Base-by-base conservation (phyloP, 2,888 invertebrate species). In the Leptinotarsa juncta region DNA sequence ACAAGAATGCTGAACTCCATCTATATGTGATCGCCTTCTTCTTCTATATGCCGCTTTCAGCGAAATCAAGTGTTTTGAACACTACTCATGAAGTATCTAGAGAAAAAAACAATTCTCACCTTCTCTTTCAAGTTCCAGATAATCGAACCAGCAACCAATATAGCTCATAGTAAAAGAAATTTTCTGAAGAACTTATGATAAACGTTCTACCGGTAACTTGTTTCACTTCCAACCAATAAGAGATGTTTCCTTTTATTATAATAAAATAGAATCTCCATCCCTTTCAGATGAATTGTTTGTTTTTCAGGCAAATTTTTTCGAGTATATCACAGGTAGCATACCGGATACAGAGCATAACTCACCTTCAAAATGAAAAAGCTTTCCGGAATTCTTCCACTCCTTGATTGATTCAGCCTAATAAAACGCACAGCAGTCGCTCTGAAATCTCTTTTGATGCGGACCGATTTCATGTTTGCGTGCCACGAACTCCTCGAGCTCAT, bases 391-490 rank as follows among this genome's bases (percentile, higher is more conserved):
- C 69, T 69, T 69, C 42, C 69, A 49, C 20, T 53, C 48, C 14
- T n/a, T 69, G 69, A 69, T 69, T 57, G 69, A 69, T 69, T 23
- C 60, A 57, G 23, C 18, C 69, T 69, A 48, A 69, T 69, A 57
- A 69, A 69, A 50, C 42, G 55, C 57, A 23, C 68, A 51, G 67
- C 51, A 50, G 50, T 23, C 67, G 51, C 51, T 18, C 51, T 26
- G 42, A 53, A 68, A 53, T 57, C 69, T 42, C 65, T 26, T 32
- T 70, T 65, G 65, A 70, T 18, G 23, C 62, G 65, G 15, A 65
- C 51, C 42, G 42, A 42, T 65, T 69, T 23, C 48, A 48, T 69
- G 69, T 69, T 69, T 69, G 69, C 69, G 57, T 57, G 55, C 20
- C 18, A 42, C 14, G 60, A 66, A 67, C 55, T 71, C 57, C 49